Conservation (phyloP, 1,140 invertebrate genomes). For the Sesamia nonagrioides region DNA sequence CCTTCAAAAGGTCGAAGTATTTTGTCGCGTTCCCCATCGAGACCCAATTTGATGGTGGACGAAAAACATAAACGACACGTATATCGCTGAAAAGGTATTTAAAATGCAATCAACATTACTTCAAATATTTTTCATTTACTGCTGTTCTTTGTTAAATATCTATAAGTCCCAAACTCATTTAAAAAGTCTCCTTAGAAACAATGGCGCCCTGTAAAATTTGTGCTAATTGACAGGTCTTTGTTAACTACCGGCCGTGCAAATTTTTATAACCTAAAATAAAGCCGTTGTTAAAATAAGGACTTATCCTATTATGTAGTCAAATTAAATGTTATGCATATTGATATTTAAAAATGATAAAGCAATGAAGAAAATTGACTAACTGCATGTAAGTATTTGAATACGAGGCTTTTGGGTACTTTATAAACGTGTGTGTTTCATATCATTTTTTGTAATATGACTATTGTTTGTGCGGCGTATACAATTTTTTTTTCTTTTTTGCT, state of each 20-base stretch:
- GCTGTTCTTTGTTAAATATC: not conserved
- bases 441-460: no score
- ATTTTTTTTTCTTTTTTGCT: no score
- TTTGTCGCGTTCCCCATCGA: not conserved
- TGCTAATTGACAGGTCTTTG: not conserved
- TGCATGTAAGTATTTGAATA: no score
- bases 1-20: not conserved
- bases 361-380: no score
- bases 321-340: no score
- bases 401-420: no score
- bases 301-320: no score
- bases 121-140: constrained; percentile 22
- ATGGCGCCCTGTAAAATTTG: not conserved
- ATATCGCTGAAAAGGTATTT: not conserved
- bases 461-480: no score
- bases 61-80: not conserved
- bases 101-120: constrained; percentile 12
- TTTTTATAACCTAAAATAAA: not conserved
- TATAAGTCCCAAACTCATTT: not conserved
- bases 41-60: not conserved
- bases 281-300: not conserved
- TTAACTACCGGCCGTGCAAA: not conserved
- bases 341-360: no score
- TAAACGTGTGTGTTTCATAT: no score
- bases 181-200: not conserved